Conservation (phyloP, 2,113 vertebrate species). For the Eulemur macaco region DNA sequence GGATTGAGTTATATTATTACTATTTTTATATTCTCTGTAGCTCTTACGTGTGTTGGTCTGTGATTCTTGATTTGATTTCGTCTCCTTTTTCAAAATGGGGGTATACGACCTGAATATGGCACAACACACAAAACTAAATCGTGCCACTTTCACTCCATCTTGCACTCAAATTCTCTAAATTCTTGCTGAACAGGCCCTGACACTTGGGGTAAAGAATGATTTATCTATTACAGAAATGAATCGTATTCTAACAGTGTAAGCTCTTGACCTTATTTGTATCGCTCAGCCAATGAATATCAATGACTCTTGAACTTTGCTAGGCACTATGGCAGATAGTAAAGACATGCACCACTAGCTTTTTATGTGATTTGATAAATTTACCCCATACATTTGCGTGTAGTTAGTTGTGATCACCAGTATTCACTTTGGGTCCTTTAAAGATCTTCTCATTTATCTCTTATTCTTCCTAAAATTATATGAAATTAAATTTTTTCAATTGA, state of each 20-base stretch:
- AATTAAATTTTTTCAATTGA: neutral
- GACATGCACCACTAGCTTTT: neutral
- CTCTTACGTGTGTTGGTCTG: neutral
- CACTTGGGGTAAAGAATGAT: neutral
- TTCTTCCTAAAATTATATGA: neutral
- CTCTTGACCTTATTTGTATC: neutral
- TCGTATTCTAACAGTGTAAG: neutral
- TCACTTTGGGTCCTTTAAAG: neutral
- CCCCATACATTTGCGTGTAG: neutral
- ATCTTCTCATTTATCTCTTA: neutral
- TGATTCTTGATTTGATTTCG: neutral
- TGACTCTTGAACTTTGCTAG: neutral
- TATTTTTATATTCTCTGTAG: neutral
- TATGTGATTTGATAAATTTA: neutral
- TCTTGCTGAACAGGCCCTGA: neutral
- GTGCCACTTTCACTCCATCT: neutral
- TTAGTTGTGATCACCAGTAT: neutral
- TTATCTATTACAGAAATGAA: neutral
- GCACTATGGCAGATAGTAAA: neutral
- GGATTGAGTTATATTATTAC: neutral
- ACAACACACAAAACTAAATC: neutral
- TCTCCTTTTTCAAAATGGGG: neutral
- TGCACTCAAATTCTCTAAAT: neutral
- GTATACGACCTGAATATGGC: neutral
- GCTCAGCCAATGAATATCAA: neutral